These are phyloP conservation scores for Tretioscincus oriximinensis DNA, from an alignment of 2,113 vertebrate species.

Conservation along the genomic window DNA sequence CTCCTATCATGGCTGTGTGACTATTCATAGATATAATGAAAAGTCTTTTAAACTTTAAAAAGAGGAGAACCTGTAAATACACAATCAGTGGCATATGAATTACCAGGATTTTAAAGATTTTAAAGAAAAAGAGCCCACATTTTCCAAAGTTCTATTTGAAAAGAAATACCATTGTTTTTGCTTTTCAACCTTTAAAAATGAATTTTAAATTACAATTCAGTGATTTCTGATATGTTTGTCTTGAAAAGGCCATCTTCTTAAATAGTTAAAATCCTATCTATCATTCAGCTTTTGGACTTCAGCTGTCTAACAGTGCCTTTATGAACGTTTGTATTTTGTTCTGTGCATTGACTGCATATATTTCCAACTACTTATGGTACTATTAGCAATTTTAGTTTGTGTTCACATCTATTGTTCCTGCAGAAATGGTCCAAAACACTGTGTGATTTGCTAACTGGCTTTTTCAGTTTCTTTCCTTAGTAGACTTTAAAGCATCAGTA, in stretches of 20 bases:
- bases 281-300: conserved; percentile 36
- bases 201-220: conserved; percentile 36
- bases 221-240: conserved; percentile 26
- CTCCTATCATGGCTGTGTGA: conserved; percentile 97
- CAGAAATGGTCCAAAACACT: conserved; percentile 21
- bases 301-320: conserved; percentile 51
- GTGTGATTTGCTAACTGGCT: conserved; percentile 29
- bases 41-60: conserved; percentile 86
- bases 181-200: conserved; percentile 54
- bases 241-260: not conserved
- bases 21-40: conserved; percentile 96
- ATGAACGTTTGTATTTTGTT: conserved; percentile 48
- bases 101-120: conserved; percentile 60
- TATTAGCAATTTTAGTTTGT: conserved; percentile 35
- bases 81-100: conserved; percentile 51
- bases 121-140: conserved; percentile 41
- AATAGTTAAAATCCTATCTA: conserved; percentile 12
- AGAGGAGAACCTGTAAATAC: conserved; percentile 48
- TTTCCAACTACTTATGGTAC: conserved; percentile 38
- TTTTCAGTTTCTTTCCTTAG: conserved; percentile 18
- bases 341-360: conserved; percentile 33
- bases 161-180: conserved; percentile 48
- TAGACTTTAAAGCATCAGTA: not conserved
- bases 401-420: not conserved
- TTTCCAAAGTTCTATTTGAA: conserved; percentile 49